Percentiles rank a stretch among this genome's conserved stretches.
Evolutionary conservation across 2,888 invertebrate species (phyloP).

Genomic region (Polylopha cassiicola): DNA sequence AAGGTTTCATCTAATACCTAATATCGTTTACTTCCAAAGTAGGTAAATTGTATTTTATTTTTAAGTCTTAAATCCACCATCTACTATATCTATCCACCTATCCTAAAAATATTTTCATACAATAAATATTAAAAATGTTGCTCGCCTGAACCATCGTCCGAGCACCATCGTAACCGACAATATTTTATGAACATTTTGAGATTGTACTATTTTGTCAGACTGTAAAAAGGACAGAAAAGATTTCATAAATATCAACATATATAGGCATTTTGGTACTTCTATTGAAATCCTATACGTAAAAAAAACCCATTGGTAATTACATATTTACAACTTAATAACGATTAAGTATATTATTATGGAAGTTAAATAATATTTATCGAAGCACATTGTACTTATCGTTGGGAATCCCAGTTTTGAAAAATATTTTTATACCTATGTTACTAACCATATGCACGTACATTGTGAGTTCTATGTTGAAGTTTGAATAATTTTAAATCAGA

Average conservation of each 20-base stretch:
- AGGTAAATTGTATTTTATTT: conserved; percentile 7
- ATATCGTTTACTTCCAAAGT: not conserved
- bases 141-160: conserved; percentile 14
- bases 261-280: too few relatives aligned
- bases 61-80: not conserved
- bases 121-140: conserved; percentile 4
- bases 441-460: conserved; percentile 19
- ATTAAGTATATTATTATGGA: conserved; percentile 14
- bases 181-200: conserved; percentile 54
- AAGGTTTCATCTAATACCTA: conserved; percentile 1
- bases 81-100: too few relatives aligned
- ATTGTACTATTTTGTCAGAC: conserved; percentile 53
- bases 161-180: conserved; percentile 45
- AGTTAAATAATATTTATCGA: conserved; percentile 19
- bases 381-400: conserved; percentile 19
- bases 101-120: too few relatives aligned
- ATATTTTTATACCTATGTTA: conserved; percentile 22
- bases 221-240: too few relatives aligned
- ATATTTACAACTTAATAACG: conserved; percentile 13
- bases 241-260: too few relatives aligned
- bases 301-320: conserved; percentile 6
- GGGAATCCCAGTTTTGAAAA: conserved; percentile 15
- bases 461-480: conserved; percentile 18
- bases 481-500: conserved; percentile 17
- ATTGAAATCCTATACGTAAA: conserved; percentile 8